Conservation (phyloP, 2,888 invertebrate species). For the Acrobasis repandana region DNA sequence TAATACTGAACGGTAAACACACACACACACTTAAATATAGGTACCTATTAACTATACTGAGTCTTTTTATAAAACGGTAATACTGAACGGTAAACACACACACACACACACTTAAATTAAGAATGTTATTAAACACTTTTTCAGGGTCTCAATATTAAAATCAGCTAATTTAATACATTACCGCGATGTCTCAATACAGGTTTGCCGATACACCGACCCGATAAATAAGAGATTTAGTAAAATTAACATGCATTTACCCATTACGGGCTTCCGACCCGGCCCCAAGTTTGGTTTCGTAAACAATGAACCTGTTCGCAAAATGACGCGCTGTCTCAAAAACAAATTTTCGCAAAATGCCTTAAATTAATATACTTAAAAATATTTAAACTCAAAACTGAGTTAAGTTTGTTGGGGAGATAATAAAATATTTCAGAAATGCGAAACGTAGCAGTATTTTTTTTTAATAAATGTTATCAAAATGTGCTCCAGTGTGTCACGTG, state of each 20-base stretch:
- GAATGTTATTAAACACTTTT: not conserved
- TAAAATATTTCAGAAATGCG: no score
- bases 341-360: not conserved
- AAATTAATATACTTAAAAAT: not conserved
- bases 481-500: no score
- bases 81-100: no score
- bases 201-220: not conserved
- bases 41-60: no score
- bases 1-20: no score
- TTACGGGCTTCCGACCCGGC: conserved; percentile 31
- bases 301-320: not conserved
- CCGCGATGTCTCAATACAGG: conserved; percentile 1
- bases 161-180: not conserved
- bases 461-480: no score
- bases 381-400: no score
- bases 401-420: no score
- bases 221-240: conserved; percentile 23
- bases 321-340: not conserved
- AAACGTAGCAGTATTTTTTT: no score
- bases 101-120: no score
- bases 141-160: not conserved
- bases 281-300: not conserved
- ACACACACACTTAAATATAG: no score
- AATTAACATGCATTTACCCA: conserved; percentile 23
- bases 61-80: no score